Conservation (phyloP, 2,888 invertebrate genomes). For the Bombyx huttoni region DNA sequence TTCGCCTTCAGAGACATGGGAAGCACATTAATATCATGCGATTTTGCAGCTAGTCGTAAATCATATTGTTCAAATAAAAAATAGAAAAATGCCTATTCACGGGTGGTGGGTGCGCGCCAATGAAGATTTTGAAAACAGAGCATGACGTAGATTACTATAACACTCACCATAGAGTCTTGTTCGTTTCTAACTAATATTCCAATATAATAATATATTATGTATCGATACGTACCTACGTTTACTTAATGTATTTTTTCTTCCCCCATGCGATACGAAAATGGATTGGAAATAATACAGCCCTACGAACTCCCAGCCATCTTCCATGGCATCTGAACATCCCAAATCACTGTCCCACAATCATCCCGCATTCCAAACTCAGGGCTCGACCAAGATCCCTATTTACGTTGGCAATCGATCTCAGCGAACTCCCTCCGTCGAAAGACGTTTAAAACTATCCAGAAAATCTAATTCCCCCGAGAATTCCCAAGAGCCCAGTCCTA, state of each 20-base stretch:
- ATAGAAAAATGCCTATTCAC: background rate
- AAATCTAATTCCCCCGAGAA: conserved; percentile 51
- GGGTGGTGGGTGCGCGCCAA: conserved; percentile 8
- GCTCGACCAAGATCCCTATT: conserved; percentile 82
- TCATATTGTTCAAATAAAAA: conserved; percentile 6
- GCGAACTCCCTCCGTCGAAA: conserved; percentile 65
- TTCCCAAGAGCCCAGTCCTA: conserved; percentile 61
- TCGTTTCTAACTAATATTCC: conserved; percentile 7
- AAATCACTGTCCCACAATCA: conserved; percentile 66
- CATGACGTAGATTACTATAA: conserved; percentile 25
- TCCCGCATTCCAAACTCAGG: conserved; percentile 72
- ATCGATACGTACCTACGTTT: conserved; percentile 14
- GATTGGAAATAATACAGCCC: conserved; percentile 53
- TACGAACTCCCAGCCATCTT: conserved; percentile 70
- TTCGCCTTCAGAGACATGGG: conserved; percentile 20
- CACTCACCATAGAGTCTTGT: conserved; percentile 18
- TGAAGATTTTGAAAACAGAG: conserved; percentile 9
- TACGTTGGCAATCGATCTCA: conserved; percentile 76
- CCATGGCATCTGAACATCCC: conserved; percentile 59
- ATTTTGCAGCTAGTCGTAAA: conserved; percentile 9
- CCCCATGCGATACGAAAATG: conserved; percentile 59
- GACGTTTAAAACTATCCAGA: conserved; percentile 35
- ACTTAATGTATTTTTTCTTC: conserved; percentile 40
- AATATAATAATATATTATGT: conserved; percentile 6
- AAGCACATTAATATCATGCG: conserved; percentile 26